phyloP scores from a whole-genome alignment of 2,888 invertebrate genomes.

The Drosophila emarginata region DNA sequence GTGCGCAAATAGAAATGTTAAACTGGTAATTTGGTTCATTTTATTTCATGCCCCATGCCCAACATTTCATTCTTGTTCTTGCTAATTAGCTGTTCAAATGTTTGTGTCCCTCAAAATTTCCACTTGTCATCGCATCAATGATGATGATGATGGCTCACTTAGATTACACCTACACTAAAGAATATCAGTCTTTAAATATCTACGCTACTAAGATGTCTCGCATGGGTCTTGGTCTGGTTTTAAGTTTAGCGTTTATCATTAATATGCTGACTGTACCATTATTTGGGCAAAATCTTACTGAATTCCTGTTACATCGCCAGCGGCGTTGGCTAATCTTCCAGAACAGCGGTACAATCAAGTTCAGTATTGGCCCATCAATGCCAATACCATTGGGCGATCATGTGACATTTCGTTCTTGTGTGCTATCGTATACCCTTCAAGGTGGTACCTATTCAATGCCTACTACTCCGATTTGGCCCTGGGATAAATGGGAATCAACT shows the following conservation, averaged over 20 bases:
- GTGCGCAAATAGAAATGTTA: constrained; percentile 4
- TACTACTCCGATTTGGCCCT: constrained; percentile 70
- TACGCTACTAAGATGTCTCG: neutral
- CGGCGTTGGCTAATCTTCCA: constrained; percentile 55
- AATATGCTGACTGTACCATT: constrained; percentile 35
- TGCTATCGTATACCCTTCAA: constrained; percentile 67
- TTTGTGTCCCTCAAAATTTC: constrained; percentile 5
- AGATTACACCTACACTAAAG: neutral
- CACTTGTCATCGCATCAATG: constrained; percentile 10
- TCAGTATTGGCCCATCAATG: constrained; percentile 68
- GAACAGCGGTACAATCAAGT: constrained; percentile 55
- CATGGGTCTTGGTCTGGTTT: constrained; percentile 5
- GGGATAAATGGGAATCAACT: constrained; percentile 79
- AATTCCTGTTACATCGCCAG: constrained; percentile 49
- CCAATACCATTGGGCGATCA: constrained; percentile 71
- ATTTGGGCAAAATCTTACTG: constrained; percentile 48
- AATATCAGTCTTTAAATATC: constrained; percentile 2
- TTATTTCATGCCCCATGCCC: constrained; percentile 2
- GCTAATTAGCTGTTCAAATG: constrained; percentile 22
- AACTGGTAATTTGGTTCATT: neutral
- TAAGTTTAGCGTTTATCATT: constrained; percentile 28
- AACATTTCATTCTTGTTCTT: constrained; percentile 23
- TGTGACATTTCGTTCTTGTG: constrained; percentile 73
- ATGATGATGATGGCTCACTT: constrained; percentile 14
- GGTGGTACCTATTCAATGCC: constrained; percentile 77